Evolutionary conservation across 2,888 invertebrate genomes (phyloP), one percentile per base, ranked within the genome.

Genomic region (Tenthredo notha): DNA sequence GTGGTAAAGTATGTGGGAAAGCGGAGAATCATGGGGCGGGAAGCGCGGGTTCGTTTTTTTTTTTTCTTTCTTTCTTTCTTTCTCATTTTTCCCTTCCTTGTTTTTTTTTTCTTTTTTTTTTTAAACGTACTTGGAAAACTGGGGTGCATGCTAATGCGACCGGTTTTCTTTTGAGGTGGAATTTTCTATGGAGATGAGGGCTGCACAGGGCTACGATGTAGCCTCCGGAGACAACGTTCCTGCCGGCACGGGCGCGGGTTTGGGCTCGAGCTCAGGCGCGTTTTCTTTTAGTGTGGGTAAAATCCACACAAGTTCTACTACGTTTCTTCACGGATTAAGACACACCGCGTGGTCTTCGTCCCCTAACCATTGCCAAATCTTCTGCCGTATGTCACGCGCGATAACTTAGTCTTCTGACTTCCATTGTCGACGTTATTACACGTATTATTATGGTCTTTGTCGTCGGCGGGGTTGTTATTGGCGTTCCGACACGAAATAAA

Each of bases 101-200:
- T n/a, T 21, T 33, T 18, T 21, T 50, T 12, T 15, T 12, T 12
- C n/a, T 40, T 80, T 50, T 37, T 61, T 21, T 80, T 50, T 37
- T 61, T 37, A 29, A 83, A 83, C 83, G 83, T 67, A 83, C 67
- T 83, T 67, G 85, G 85, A 88, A 85, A 78, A 86, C 86, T 33
- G 85, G 89, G 88, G 88, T 88, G 88, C 87, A 88, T 88, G 88
- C 86, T 88, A 88, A 87, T 87, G 85, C 86, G 84, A 86, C 87
- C 85, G 87, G 87, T 86, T 88, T 86, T 74, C 75, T 80, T 83
- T 83, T 70, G 65, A 82, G 80, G 77, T 37, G 74, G 83, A 70
- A 84, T 84, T 47, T 58, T 70, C 75, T 65, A 47, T 33, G 84
- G 29, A 85, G 65, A 85, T 83, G 85, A 72, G 77, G 84, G 37